Evolutionary conservation across 2,888 invertebrate genomes (phyloP).

Genomic region (Onchidella celtica): DNA sequence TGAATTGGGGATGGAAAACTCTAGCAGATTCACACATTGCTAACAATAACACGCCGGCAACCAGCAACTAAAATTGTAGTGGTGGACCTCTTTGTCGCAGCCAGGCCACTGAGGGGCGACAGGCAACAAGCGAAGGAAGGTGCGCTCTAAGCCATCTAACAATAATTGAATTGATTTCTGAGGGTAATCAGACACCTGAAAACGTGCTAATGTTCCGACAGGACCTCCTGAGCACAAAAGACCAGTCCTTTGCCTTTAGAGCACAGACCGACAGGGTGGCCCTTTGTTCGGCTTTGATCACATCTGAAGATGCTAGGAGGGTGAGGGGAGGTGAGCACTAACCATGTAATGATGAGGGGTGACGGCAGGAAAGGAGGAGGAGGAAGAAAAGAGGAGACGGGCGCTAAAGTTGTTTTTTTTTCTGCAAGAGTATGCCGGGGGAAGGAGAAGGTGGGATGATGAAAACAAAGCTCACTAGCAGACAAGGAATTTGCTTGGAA

Average conservation of each 20-base stretch:
- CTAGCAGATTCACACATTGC: too few relatives aligned
- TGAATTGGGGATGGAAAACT: too few relatives aligned
- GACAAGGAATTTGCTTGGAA: too few relatives aligned
- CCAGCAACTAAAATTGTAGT: not conserved
- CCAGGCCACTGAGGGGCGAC: not conserved
- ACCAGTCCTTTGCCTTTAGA: not conserved
- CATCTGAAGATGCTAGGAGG: too few relatives aligned
- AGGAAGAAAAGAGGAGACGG: too few relatives aligned
- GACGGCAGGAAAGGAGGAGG: too few relatives aligned
- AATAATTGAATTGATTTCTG: not conserved
- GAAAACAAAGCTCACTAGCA: too few relatives aligned
- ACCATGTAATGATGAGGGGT: too few relatives aligned
- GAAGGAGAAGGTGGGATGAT: too few relatives aligned
- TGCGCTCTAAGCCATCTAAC: not conserved
- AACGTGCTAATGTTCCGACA: not conserved
- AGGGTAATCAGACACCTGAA: conserved; percentile 17
- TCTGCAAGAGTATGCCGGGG: too few relatives aligned
- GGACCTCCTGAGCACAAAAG: not conserved
- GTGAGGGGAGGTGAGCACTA: too few relatives aligned
- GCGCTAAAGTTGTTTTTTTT: too few relatives aligned
- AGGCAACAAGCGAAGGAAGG: not conserved
- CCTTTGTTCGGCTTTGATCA: not conserved
- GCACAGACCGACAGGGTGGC: not conserved
- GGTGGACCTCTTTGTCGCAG: not conserved
- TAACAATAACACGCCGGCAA: not conserved